A percentile compares a stretch with the other conserved stretches of the same genome.
These are phyloP conservation scores for Drosophila triauraria DNA, from an alignment of 1,140 invertebrate species.

Conservation along the genomic window DNA sequence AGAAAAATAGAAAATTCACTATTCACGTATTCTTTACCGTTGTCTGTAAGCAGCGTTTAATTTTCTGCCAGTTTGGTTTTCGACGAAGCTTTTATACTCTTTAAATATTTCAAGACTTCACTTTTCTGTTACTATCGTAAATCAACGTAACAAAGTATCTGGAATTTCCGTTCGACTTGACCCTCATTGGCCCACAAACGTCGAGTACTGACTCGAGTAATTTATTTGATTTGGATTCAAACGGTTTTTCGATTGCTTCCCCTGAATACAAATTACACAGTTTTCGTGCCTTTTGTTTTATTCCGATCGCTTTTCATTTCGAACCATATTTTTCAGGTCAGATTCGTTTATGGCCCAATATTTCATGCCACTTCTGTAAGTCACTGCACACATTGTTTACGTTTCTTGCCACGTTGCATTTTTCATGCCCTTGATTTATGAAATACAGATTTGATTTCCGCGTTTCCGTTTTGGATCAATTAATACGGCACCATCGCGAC, in stretches of 20 bases:
- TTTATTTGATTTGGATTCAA: conserved; percentile 14
- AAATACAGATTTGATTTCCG: no score
- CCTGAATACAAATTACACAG: conserved; percentile 32
- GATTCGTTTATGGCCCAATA: not conserved
- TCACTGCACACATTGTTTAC: no score
- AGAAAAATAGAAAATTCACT: no score
- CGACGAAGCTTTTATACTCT: not conserved
- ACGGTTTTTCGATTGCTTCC: conserved; percentile 7
- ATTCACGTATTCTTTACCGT: no score
- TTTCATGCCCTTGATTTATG: no score
- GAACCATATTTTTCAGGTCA: conserved; percentile 5
- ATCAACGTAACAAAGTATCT: not conserved
- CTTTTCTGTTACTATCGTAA: not conserved
- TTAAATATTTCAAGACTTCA: not conserved
- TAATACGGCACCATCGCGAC: no score
- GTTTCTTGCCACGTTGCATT: no score
- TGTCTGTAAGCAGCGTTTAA: no score
- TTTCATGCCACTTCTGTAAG: no score
- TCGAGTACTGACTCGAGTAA: conserved; percentile 39
- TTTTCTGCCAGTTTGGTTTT: no score
- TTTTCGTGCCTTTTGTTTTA: conserved; percentile 8
- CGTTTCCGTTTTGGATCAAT: no score
- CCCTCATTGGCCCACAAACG: not conserved
- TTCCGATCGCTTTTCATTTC: not conserved
- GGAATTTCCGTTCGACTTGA: conserved; percentile 1